These are phyloP conservation scores for Lumbricus terrestris DNA, from an alignment of 2,888 invertebrate species.

Conservation along the genomic window DNA sequence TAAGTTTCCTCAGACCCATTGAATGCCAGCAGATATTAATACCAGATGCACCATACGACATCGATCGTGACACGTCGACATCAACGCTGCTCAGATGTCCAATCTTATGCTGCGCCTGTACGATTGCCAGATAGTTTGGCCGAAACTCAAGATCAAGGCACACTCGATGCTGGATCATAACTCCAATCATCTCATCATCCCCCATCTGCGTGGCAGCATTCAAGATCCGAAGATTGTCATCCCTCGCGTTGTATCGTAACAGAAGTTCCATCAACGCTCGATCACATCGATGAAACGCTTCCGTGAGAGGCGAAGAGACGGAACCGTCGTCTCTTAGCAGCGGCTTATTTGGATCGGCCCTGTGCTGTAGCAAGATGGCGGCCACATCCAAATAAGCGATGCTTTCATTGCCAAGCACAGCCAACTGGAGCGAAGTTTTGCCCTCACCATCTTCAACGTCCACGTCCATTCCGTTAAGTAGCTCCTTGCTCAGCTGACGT, in stretches of 20 bases:
- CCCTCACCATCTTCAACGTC: constrained; percentile 40
- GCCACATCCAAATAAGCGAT: constrained; percentile 65
- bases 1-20: constrained; percentile 69
- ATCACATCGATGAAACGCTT: constrained; percentile 72
- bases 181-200: constrained; percentile 70
- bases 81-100: background rate
- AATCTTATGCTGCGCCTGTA: background rate
- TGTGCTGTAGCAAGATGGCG: constrained; percentile 73
- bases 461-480: constrained; percentile 35
- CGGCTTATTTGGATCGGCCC: constrained; percentile 77
- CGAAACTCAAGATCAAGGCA: constrained; percentile 84
- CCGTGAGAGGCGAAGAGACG: constrained; percentile 62
- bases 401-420: constrained; percentile 43
- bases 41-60: background rate
- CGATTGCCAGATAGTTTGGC: constrained; percentile 23
- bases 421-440: constrained; percentile 47
- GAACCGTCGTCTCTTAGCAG: constrained; percentile 61
- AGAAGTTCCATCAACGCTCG: constrained; percentile 74
- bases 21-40: constrained; percentile 79
- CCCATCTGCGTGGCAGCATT: constrained; percentile 73
- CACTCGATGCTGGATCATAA: constrained; percentile 71
- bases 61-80: background rate
- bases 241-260: constrained; percentile 78
- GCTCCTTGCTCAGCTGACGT: constrained; percentile 18
- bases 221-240: constrained; percentile 79